Evolutionary conservation across 37 sponge, comb jelly and placozoan genomes (phyloP), one percentile per base, ranked within the genome.

Genomic region (Eunapius fragilis): DNA sequence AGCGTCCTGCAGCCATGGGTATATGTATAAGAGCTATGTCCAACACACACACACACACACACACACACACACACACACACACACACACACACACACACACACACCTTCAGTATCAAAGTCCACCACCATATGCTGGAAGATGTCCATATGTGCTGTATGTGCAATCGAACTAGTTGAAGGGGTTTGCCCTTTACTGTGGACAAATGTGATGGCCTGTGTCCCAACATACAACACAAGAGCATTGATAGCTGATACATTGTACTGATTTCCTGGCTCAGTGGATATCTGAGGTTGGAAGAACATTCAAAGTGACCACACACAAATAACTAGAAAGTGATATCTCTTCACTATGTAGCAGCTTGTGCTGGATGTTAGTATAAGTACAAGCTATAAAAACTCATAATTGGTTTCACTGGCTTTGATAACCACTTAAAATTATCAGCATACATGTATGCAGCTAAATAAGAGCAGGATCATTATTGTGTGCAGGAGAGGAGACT

Each of bases 21-120:
- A n/a, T n/a, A 3, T 31, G 24, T 13, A 70, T 10, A 30, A n/a
- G n/a, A n/a, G n/a, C n/a, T n/a, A n/a, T n/a, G n/a, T n/a, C 12
- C 7, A 6, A 13, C 11, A 30, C 37, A 25, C 69, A 76, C 9
- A 58, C 78, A 83, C 37, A 82, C 17, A 82, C 69, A 47, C 23
- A 84, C 35, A 27, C 73, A 77, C 33, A 9, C 17, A 10, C 25
- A 72, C 47, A 35, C 26, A 70, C 25, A 32, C 25, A 32, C 37
- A 28, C 70, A 78, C n/a, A 67, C 79, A 84, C 38, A 82, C 36
- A 82, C 70, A 50, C 25, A 84, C 37, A 31, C 73, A 77, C 68
- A 36, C 45, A 94, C 98, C 98, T 90, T 99, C 98, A 23, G 97
- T 99, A 78, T 99, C 99, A 23, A 97, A 86, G 33, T 98, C 96